Conservation (phyloP, 1,140 invertebrate species). For the Heliconius nattereri region DNA sequence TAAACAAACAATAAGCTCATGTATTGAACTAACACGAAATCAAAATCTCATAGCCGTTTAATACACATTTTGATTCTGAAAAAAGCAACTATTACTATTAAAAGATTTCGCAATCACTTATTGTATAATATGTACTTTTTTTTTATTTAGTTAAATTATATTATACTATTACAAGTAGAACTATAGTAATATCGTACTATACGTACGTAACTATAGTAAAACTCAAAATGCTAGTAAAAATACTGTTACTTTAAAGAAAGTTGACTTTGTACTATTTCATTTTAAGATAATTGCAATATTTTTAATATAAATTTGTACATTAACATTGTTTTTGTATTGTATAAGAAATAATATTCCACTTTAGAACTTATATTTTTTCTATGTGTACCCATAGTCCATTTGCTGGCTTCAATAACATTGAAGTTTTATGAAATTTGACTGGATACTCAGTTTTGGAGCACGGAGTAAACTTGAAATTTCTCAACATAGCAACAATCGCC, state of each 20-base stretch:
- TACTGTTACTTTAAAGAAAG: neutral
- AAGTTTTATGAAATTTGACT: constrained; percentile 51
- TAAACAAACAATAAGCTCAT: neutral
- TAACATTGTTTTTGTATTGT: neutral
- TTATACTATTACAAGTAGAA: too few relatives aligned
- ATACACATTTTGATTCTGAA: too few relatives aligned
- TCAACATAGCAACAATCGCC: constrained; percentile 63
- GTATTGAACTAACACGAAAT: too few relatives aligned
- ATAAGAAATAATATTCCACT: neutral
- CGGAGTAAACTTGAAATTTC: constrained; percentile 65
- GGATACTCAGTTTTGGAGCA: constrained; percentile 64
- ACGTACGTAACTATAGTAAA: too few relatives aligned
- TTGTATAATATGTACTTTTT: too few relatives aligned
- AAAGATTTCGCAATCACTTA: too few relatives aligned
- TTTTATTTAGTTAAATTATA: too few relatives aligned
- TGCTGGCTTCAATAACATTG: constrained; percentile 58
- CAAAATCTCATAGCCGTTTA: too few relatives aligned
- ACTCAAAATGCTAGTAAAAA: too few relatives aligned
- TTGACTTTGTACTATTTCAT: neutral
- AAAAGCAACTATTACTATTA: too few relatives aligned
- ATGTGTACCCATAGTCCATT: constrained; percentile 61
- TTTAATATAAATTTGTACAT: neutral
- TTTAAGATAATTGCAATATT: too few relatives aligned
- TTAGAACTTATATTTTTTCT: constrained; percentile 41
- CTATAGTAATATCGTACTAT: too few relatives aligned